Base-by-base conservation (phyloP, 1,140 invertebrate species). In the Zaprionus ghesquierei region DNA sequence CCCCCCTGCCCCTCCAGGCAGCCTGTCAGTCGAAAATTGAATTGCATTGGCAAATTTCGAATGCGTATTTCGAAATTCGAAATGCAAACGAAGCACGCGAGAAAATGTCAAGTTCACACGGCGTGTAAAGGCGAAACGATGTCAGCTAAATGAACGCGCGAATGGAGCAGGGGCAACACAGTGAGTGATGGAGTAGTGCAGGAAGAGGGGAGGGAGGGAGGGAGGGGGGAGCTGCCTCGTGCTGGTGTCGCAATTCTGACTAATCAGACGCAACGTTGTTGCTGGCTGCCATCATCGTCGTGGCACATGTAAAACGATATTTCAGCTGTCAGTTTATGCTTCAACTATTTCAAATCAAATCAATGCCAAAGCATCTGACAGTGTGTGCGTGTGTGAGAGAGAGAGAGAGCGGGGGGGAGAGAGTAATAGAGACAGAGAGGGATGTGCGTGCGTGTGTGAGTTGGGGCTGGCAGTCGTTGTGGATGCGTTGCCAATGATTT, bases 321-420 rank as follows among this genome's bases (percentile, higher is more conserved):
- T 86, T 86, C 84, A 86, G 76, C 82, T 86, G 82, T 87, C 82
- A 86, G 68, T 86, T 86, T 80, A 87, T 87, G 82, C 75, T 82
- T 87, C 75, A 86, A 82, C 82, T 82, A 86, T 87, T 86, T 75
- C 75, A 87, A 86, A 86, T 79, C 82, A 86, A 86, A 86, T 86
- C 82, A 87, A 86, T 87, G 76, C 75, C 75, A 87, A 77, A 87
- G 75, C 60, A 77, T 59, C 74, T 68, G 65, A 62, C 25, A 53
- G 23, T 61, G 13, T 23, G 25, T 50, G n/a, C 18, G 46, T 31
- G 27, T 55, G 6, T 51, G 50, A 27, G 20, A 2, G 35, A n/a
- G n/a, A 0, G 35, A 15, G 5, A 13, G n/a, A n/a, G n/a, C n/a
- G n/a, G n/a, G n/a, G 1, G 3, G 3, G 3, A 13, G 31, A 13